These are phyloP conservation scores for Gavialis gangeticus DNA, from an alignment of 2,113 vertebrate species.

Conservation along the genomic window DNA sequence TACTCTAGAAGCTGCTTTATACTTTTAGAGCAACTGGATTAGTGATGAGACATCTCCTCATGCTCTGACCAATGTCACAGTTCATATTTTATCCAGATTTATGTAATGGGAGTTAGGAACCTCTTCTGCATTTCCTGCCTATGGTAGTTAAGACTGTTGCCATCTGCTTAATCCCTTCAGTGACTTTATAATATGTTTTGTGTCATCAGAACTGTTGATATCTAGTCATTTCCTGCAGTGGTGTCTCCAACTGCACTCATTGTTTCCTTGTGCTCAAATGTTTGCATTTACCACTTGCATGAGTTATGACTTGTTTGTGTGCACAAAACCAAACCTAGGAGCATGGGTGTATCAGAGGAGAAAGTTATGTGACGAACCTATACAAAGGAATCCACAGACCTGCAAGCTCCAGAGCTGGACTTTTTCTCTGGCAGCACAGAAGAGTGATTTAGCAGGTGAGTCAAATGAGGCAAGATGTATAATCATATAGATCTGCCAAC, in stretches of 20 bases:
- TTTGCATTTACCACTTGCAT: not conserved
- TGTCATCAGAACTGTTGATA: slow-evolving; percentile 64
- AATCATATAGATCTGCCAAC: slow-evolving; percentile 56
- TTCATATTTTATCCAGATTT: slow-evolving; percentile 47
- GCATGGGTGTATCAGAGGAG: not conserved
- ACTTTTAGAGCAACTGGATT: slow-evolving; percentile 47
- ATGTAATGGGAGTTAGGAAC: slow-evolving; percentile 56
- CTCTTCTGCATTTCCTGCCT: slow-evolving; percentile 65
- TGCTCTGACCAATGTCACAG: slow-evolving; percentile 69
- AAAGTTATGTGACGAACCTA: slow-evolving; percentile 36
- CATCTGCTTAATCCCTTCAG: slow-evolving; percentile 67
- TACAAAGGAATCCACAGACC: slow-evolving; percentile 3
- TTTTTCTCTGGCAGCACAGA: slow-evolving; percentile 57
- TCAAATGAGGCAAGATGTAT: slow-evolving; percentile 52
- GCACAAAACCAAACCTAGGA: not conserved
- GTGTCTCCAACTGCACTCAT: slow-evolving; percentile 7
- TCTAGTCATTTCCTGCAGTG: slow-evolving; percentile 48
- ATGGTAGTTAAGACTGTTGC: slow-evolving; percentile 63
- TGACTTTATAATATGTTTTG: slow-evolving; percentile 64
- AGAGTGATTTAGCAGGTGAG: slow-evolving; percentile 63
- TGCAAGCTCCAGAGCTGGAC: slow-evolving; percentile 16
- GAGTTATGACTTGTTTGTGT: not conserved
- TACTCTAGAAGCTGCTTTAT: slow-evolving; percentile 57
- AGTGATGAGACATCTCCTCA: slow-evolving; percentile 65
- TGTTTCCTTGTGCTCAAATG: not conserved